Percentiles rank a stretch among this genome's conserved stretches.
These are phyloP conservation scores for Chelon auratus DNA, from an alignment of 2,797 vertebrate species.

Conservation along the genomic window DNA sequence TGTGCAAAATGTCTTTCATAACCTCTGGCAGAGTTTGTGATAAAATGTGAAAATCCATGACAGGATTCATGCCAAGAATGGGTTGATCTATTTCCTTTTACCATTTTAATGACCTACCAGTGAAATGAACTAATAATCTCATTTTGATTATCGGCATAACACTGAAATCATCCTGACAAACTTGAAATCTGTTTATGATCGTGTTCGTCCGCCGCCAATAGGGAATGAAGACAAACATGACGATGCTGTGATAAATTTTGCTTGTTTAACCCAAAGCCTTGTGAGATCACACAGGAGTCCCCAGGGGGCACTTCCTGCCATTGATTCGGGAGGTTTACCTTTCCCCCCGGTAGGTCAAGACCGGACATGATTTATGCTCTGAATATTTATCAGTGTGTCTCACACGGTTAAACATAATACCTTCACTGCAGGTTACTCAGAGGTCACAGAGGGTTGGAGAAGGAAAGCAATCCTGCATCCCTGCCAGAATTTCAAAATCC, in stretches of 20 bases:
- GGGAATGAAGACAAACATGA: constrained; percentile 32
- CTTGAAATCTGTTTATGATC: not conserved
- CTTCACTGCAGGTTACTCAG: constrained; percentile 42
- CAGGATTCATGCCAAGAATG: not conserved
- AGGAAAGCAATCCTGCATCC: not conserved
- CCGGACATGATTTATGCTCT: constrained; percentile 36
- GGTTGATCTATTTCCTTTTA: not conserved
- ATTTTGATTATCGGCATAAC: not conserved
- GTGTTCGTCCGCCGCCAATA: not conserved
- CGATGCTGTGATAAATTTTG: not conserved
- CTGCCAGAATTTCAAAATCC: constrained; percentile 7
- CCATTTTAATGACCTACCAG: not conserved
- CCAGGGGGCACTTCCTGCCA: constrained; percentile 60
- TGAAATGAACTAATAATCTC: not conserved
- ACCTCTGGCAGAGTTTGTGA: not conserved
- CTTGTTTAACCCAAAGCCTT: constrained; percentile 50
- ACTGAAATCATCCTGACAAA: not conserved
- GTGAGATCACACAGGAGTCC: not conserved
- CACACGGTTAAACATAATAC: constrained; percentile 54
- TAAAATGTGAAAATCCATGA: not conserved
- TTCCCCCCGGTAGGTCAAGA: not conserved
- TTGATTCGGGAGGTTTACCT: constrained; percentile 45
- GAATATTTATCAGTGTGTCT: constrained; percentile 53
- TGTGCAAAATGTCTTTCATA: not conserved
- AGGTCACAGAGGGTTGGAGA: constrained; percentile 13